Base-by-base conservation (phyloP, 2,797 vertebrate species). In the Botia kubotai region DNA sequence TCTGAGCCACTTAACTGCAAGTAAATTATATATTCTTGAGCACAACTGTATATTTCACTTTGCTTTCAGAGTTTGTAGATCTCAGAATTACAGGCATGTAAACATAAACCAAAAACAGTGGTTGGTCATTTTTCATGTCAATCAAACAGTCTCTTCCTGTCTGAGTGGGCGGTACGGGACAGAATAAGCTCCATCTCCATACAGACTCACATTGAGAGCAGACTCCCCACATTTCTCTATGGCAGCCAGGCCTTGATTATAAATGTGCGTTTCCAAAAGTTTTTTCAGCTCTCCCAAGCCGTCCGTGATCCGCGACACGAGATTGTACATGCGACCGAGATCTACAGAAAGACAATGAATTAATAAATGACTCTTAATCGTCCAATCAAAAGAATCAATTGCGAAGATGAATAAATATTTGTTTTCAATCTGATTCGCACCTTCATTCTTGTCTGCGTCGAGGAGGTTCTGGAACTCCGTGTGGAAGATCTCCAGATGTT, bases 181-280 rank as follows among this genome's bases (percentile, higher is more conserved):
- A 43, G 6, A 43, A 43, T 11, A 8, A 10, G 43, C 39, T 43
- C 94, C 43, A 46, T 46, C 43, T 46, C 43, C 43, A 46, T 10
- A 46, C 43, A 46, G 43, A 46, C 43, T 91, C 93, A 96, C 98
- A 73, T 99, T 99, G 87, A 99, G 93, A 81, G 97, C 98, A 19
- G 97, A 96, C 92, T 99, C 98, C 23, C 98, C 98, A 83, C 98
- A 99, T 88, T 99, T 99, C 91, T 99, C 98, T 23, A 99, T 98
- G 75, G 98, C 98, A 39, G 98, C 97, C 83, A 99, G 94, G 89
- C 98, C 98, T 91, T 99, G 98, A 93, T 98, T 99, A 90, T 98
- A 97, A 92, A 99, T 99, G 90, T 99, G 98, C 1, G 97, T 98
- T 92, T 99, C 97, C 79, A 99, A 87, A 55, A 99, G 97, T 72